A percentile compares a stretch with the other conserved stretches of the same genome.
These are phyloP conservation scores for Tineola bisselliella DNA, from an alignment of 2,888 invertebrate genomes.

Conservation along the genomic window DNA sequence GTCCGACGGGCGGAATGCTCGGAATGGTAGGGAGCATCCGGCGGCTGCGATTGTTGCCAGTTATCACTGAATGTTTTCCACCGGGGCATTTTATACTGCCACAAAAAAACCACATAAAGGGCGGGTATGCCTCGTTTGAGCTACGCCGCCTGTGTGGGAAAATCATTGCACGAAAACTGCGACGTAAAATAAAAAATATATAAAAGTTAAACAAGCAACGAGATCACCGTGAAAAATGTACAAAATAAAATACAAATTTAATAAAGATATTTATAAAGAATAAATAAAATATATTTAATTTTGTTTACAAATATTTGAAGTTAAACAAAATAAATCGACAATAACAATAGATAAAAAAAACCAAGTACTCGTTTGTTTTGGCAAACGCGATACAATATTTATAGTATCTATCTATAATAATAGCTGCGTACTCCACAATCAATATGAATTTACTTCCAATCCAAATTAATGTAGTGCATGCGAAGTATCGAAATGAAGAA, in stretches of 20 bases:
- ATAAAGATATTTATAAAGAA: not conserved
- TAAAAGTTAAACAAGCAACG: slow-evolving; percentile 3
- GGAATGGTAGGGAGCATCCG: slow-evolving; percentile 65
- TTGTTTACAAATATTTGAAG: not conserved
- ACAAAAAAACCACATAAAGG: slow-evolving; percentile 66
- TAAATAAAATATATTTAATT: not conserved
- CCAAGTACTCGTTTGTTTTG: too few species aligned
- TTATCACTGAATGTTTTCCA: slow-evolving; percentile 68
- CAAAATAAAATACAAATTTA: not conserved
- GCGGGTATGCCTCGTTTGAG: slow-evolving; percentile 65
- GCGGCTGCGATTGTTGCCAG: slow-evolving; percentile 67
- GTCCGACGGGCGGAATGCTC: slow-evolving; percentile 52
- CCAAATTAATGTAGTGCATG: not conserved
- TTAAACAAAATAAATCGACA: not conserved
- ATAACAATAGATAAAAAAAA: too few species aligned
- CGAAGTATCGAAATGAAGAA: slow-evolving; percentile 22
- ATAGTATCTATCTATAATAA: too few species aligned
- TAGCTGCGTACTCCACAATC: not conserved
- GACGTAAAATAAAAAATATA: slow-evolving; percentile 23
- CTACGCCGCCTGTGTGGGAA: slow-evolving; percentile 63
- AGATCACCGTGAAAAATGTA: not conserved
- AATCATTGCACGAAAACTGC: slow-evolving; percentile 66
- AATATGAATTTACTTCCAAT: not conserved
- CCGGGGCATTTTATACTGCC: slow-evolving; percentile 61
- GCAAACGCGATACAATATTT: too few species aligned